phyloP scores from a whole-genome alignment of 2,113 vertebrate genomes.

The Urocolius indicus region DNA sequence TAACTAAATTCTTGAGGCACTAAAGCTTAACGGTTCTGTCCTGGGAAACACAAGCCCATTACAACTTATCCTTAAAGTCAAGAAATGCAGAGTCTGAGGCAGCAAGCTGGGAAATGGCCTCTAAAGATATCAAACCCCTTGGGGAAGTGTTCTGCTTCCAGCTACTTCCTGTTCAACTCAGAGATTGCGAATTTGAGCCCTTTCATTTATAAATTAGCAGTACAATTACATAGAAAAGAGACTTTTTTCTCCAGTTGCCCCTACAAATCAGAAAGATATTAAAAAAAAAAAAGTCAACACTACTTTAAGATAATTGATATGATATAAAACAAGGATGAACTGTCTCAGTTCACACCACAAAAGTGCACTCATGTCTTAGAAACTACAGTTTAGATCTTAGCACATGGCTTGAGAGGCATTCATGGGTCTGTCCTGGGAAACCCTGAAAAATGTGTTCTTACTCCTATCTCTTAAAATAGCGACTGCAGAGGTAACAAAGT shows the following conservation, averaged over 20 bases:
- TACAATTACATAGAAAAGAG: background rate
- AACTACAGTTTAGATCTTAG: background rate
- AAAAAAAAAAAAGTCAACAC: background rate
- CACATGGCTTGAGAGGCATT: background rate
- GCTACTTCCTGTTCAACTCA: background rate
- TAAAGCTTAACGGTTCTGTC: background rate
- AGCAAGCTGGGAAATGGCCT: slow-evolving; percentile 3
- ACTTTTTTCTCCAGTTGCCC: background rate
- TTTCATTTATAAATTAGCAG: background rate
- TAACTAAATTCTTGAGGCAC: background rate
- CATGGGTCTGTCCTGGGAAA: background rate
- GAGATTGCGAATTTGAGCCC: background rate
- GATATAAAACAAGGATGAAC: background rate
- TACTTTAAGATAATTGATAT: background rate
- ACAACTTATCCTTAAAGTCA: background rate
- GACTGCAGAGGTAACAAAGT: background rate
- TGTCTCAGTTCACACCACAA: background rate
- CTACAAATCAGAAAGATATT: background rate
- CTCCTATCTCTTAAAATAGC: background rate
- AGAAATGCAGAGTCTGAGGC: background rate
- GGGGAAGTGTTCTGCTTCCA: background rate
- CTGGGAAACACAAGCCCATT: background rate
- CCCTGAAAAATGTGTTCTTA: background rate
- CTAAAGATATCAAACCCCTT: background rate
- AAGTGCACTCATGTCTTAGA: background rate